These are phyloP conservation scores for Tetrax tetrax DNA, from an alignment of 2,113 vertebrate species.

Conservation along the genomic window DNA sequence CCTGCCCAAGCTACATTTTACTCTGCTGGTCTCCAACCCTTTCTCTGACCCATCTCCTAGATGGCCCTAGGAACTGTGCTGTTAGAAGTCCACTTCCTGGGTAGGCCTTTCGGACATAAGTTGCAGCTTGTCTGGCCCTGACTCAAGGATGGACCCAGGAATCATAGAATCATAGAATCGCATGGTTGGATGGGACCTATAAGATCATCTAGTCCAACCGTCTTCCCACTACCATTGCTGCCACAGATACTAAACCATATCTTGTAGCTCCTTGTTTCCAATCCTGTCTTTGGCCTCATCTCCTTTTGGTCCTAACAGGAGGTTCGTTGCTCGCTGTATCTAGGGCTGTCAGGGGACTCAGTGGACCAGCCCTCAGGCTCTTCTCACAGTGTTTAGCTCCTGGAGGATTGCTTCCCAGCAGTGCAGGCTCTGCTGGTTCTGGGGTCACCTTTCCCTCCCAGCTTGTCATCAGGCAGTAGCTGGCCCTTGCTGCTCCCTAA, in stretches of 20 bases:
- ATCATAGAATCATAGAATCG: too few relatives aligned
- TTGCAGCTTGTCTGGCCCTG: neutral
- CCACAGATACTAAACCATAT: too few relatives aligned
- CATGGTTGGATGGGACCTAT: too few relatives aligned
- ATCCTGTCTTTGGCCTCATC: neutral
- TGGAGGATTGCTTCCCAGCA: neutral
- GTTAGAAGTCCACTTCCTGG: neutral
- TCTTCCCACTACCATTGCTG: too few relatives aligned
- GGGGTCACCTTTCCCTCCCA: neutral
- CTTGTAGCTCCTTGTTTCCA: too few relatives aligned
- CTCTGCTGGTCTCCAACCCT: neutral
- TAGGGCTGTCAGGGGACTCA: fast-evolving
- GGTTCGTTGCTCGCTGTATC: neutral
- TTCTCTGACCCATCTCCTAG: neutral
- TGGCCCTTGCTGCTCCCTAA: neutral
- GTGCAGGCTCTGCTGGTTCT: fast-evolving
- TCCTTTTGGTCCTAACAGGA: neutral
- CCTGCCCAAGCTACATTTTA: neutral
- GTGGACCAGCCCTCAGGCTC: fast-evolving
- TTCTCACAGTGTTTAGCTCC: neutral
- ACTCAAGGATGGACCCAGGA: too few relatives aligned
- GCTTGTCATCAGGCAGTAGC: neutral
- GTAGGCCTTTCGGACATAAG: fast-evolving
- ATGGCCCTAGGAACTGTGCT: too few relatives aligned
- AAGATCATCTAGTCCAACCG: too few relatives aligned